phyloP scores from a whole-genome alignment of 2,113 vertebrate genomes.

The Atractosteus spatula region DNA sequence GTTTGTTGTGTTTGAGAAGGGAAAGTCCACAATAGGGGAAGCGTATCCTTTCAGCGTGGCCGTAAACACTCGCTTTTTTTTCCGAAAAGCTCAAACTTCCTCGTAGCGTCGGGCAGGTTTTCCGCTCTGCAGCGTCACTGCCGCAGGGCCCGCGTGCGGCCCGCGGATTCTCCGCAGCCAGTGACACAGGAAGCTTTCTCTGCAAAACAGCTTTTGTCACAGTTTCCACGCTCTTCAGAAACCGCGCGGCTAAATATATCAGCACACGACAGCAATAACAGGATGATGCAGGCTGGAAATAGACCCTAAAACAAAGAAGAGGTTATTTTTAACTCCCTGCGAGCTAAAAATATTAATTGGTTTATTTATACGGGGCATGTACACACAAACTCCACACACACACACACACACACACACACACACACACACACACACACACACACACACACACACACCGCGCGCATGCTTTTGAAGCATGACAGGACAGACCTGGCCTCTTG shows the following conservation, averaged over 20 bases:
- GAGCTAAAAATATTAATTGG: slow-evolving; percentile 32
- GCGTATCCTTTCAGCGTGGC: slow-evolving; percentile 48
- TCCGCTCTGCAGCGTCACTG: slow-evolving; percentile 52
- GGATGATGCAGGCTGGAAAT: slow-evolving; percentile 63
- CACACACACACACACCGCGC: no score
- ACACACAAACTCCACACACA: no score
- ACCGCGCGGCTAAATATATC: slow-evolving; percentile 68
- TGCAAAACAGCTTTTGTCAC: slow-evolving; percentile 70
- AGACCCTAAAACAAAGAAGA: slow-evolving; percentile 55
- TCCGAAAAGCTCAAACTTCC: slow-evolving; percentile 53
- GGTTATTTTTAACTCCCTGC: slow-evolving; percentile 46
- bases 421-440: no score
- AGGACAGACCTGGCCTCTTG: no score
- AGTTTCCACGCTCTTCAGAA: slow-evolving; percentile 67
- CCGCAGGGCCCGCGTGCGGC: slow-evolving; percentile 23
- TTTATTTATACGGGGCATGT: no score
- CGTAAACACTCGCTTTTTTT: slow-evolving; percentile 46
- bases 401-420: no score
- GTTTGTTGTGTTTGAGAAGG: slow-evolving; percentile 20
- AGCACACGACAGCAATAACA: slow-evolving; percentile 50
- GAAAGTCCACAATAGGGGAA: slow-evolving; percentile 58
- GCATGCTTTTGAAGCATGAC: no score
- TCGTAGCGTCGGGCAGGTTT: slow-evolving; percentile 59
- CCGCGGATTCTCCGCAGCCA: slow-evolving; percentile 62
- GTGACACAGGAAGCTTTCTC: slow-evolving; percentile 65